A percentile compares a stretch with the other conserved stretches of the same genome.
Conservation (phyloP, 1,140 invertebrate genomes). For the Diabrotica undecimpunctata region DNA sequence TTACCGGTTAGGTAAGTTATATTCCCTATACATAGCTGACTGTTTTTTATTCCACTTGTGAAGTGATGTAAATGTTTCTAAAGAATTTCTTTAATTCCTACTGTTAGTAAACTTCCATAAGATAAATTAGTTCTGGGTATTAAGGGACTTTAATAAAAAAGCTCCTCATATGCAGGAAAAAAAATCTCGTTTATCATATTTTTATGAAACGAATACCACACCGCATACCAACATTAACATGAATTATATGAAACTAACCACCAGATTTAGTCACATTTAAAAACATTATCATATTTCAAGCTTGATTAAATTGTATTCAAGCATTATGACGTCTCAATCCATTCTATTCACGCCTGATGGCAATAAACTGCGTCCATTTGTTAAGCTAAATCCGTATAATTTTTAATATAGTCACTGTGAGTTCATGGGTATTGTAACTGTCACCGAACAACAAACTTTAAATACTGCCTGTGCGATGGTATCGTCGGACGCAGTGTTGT, state of each 20-base stretch:
- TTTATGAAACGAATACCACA: not conserved
- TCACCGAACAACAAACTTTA: slow-evolving; percentile 23
- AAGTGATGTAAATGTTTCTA: not conserved
- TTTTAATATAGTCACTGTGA: slow-evolving; percentile 27
- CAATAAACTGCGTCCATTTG: slow-evolving; percentile 24
- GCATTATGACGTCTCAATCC: slow-evolving; percentile 23
- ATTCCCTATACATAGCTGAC: not conserved
- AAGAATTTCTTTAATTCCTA: too few species aligned
- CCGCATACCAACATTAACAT: not conserved
- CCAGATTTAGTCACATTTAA: slow-evolving; percentile 23
- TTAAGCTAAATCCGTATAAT: slow-evolving; percentile 29
- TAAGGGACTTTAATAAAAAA: too few species aligned
- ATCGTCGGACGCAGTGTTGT: slow-evolving; percentile 15
- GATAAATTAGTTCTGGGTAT: not conserved
- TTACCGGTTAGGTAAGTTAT: not conserved
- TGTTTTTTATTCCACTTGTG: not conserved
- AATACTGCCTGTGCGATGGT: slow-evolving; percentile 18
- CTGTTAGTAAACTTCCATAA: not conserved
- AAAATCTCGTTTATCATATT: not conserved
- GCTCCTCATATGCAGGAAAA: not conserved
- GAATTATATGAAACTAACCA: slow-evolving; percentile 17
- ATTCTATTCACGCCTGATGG: slow-evolving; percentile 24
- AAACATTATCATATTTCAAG: slow-evolving; percentile 32
- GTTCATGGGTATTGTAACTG: slow-evolving; percentile 27
- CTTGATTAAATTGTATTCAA: slow-evolving; percentile 27